Base-by-base conservation (phyloP, 1,140 invertebrate species). In the Tetragonula clypearis region DNA sequence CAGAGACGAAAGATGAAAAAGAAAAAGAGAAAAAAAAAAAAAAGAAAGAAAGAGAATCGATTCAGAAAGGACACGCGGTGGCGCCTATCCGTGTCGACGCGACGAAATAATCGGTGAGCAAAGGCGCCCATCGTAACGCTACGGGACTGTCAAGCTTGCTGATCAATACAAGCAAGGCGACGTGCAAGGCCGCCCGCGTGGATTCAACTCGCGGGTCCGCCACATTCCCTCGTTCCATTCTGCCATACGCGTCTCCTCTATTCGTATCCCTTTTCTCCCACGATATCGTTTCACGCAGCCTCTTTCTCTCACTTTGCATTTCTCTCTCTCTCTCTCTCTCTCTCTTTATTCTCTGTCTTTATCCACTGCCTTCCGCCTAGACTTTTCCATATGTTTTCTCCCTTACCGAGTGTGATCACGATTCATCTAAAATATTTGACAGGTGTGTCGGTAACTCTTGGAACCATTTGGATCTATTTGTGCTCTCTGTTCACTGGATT, bases 81-180 rank as follows among this genome's bases (percentile, higher is more conserved):
- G 77, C 69, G 83, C 56, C 83, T 72, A 84, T 35, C 66, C 66
- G 58, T 62, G 75, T 55, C 66, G 76, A n/a, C 77, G n/a, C 58
- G 60, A 74, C 83, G 71, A 80, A 80, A 85, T 80, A 80, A 80
- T 85, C 83, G 53, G 87, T 86, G 84, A 83, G 80, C 80, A 80
- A 89, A 90, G 86, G 89, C 80, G 80, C 89, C 88, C 88, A 88
- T 89, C 84, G 90, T 91, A 85, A 90, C 85, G 87, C 86, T 92
- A 92, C 90, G 90, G 87, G 88, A 83, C 93, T 94, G 93, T 94
- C 94, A 94, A 92, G 91, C 88, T 84, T 85, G 89, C 92, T 94
- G 94, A 94, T 94, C 93, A 93, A 94, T 94, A 94, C 94, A 93
- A 92, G 93, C 92, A 94, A 94, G 92, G 92, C 91, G 92, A 94